Conservation (phyloP, 1,140 invertebrate genomes). For the Ctenoplectra terminalis region DNA sequence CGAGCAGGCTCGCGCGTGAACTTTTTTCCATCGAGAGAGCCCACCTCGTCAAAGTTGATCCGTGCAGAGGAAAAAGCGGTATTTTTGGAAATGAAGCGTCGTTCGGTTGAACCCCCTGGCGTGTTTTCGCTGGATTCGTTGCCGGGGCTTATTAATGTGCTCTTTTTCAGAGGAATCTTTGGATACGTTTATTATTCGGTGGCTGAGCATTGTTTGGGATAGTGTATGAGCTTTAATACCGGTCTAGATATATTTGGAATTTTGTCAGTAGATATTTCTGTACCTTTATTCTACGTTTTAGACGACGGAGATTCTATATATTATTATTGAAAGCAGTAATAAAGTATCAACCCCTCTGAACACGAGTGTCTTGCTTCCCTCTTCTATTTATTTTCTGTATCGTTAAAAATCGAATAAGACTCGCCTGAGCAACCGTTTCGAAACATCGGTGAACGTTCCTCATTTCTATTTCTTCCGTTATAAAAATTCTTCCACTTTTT, state of each 20-base stretch:
- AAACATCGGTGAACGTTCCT: too few relatives aligned
- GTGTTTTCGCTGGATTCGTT: not conserved
- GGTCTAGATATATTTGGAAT: not conserved
- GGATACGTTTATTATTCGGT: not conserved
- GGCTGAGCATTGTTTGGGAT: not conserved
- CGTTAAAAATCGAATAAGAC: not conserved
- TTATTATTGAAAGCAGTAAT: too few relatives aligned
- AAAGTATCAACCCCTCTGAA: too few relatives aligned
- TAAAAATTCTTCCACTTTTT: not conserved
- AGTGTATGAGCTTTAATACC: too few relatives aligned
- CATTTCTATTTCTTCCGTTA: not conserved
- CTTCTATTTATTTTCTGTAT: too few relatives aligned
- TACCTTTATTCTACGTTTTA: too few relatives aligned
- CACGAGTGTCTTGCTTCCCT: too few relatives aligned
- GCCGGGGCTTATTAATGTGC: not conserved
- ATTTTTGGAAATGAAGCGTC: not conserved
- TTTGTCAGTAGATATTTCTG: too few relatives aligned
- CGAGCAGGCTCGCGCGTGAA: not conserved
- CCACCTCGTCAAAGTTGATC: not conserved
- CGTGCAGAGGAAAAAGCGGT: not conserved
- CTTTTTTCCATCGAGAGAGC: slow-evolving; percentile 1
- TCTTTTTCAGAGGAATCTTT: not conserved
- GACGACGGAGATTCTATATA: too few relatives aligned
- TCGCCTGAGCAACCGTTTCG: not conserved
- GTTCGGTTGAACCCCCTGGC: not conserved